phyloP scores from a whole-genome alignment of 2,888 invertebrate genomes.

The Oegoconia quadripuncta region DNA sequence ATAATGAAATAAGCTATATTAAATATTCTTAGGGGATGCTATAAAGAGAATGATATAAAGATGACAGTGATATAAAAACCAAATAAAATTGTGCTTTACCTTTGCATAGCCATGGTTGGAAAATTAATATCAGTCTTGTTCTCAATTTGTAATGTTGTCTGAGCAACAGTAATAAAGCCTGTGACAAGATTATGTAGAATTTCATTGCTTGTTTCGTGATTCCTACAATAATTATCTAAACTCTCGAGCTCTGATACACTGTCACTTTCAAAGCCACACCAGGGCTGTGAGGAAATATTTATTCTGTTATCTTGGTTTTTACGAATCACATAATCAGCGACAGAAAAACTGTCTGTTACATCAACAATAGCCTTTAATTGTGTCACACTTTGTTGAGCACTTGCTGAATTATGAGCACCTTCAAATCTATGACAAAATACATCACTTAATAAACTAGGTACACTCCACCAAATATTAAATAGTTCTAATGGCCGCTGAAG shows the following conservation, averaged over 20 bases:
- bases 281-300: slow-evolving; percentile 46
- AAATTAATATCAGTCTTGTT: slow-evolving; percentile 31
- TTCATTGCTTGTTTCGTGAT: slow-evolving; percentile 40
- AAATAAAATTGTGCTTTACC: too few relatives aligned
- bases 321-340: slow-evolving; percentile 49
- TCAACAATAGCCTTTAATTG: slow-evolving; percentile 40
- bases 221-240: slow-evolving; percentile 39
- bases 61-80: too few relatives aligned
- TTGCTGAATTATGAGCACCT: slow-evolving; percentile 22
- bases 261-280: slow-evolving; percentile 45
- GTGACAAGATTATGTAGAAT: slow-evolving; percentile 40
- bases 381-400: slow-evolving; percentile 13
- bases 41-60: slow-evolving; percentile 5
- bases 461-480: slow-evolving; percentile 63
- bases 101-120: slow-evolving; percentile 49
- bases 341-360: slow-evolving; percentile 56
- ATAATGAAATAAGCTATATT: slow-evolving; percentile 2
- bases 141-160: slow-evolving; percentile 30
- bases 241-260: slow-evolving; percentile 61
- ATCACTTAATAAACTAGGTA: slow-evolving; percentile 40
- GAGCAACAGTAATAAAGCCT: slow-evolving; percentile 34
- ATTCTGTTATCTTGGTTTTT: slow-evolving; percentile 22
- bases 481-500: slow-evolving; percentile 29
- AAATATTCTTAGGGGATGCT: neutral
- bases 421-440: slow-evolving; percentile 26